Percentiles rank a stretch among this genome's conserved stretches.
Conservation (phyloP, 2,113 vertebrate species). For the Engystomops pustulosus region DNA sequence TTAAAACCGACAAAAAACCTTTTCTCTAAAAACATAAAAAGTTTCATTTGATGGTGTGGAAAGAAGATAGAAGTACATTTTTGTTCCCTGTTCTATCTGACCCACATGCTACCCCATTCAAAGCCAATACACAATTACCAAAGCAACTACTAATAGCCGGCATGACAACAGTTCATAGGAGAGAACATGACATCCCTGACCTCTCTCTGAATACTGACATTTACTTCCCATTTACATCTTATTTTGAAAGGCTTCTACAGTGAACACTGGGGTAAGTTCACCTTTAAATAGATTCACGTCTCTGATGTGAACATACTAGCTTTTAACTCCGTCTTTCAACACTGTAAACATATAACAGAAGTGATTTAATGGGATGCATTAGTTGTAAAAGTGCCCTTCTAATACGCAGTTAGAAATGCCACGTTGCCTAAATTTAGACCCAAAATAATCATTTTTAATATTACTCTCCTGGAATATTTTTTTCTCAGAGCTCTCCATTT, state of each 20-base stretch:
- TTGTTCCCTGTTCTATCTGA: background rate
- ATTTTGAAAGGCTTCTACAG: background rate
- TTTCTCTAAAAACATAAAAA: background rate
- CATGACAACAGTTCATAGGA: slow-evolving; percentile 6
- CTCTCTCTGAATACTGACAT: background rate
- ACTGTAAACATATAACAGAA: background rate
- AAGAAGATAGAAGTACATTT: background rate
- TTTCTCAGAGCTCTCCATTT: background rate
- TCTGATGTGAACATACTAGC: background rate
- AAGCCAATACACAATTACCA: background rate
- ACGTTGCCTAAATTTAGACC: background rate
- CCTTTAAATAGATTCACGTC: background rate
- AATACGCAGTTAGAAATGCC: background rate
- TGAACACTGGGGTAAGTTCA: background rate
- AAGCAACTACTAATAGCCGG: background rate
- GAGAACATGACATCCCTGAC: background rate
- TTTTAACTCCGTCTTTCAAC: background rate
- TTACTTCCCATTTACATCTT: slow-evolving; percentile 11
- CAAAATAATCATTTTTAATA: background rate
- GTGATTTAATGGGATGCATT: background rate
- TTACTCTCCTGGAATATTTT: background rate
- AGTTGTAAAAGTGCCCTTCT: background rate
- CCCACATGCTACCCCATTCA: background rate
- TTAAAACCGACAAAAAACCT: background rate
- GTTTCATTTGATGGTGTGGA: background rate